phyloP scores from a whole-genome alignment of 1,140 invertebrate species.

The Papilio helenus region DNA sequence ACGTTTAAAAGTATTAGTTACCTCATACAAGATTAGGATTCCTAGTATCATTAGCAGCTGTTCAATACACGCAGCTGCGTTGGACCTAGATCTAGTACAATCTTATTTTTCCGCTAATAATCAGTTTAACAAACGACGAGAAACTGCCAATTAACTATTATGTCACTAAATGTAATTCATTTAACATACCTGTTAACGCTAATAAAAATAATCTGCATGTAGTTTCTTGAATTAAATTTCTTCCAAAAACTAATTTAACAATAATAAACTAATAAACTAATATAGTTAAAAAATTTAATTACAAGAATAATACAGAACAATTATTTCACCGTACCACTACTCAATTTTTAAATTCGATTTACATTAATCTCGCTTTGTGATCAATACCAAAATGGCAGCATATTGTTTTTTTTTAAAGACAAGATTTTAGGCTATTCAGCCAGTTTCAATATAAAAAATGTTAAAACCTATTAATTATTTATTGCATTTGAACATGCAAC shows the following conservation, averaged over 20 bases:
- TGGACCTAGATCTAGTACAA: slow-evolving; percentile 1
- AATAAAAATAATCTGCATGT: neutral
- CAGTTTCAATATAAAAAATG: no score
- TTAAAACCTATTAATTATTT: no score
- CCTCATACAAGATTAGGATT: slow-evolving; percentile 20
- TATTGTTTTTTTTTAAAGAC: neutral
- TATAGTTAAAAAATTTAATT: neutral
- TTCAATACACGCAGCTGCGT: neutral
- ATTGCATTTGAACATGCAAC: no score
- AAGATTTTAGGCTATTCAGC: neutral
- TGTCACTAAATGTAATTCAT: neutral
- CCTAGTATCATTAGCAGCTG: slow-evolving; percentile 17
- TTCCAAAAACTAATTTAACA: neutral
- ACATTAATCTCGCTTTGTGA: neutral
- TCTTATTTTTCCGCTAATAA: slow-evolving; percentile 5
- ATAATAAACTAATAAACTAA: neutral
- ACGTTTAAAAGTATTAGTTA: slow-evolving; percentile 7
- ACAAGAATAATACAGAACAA: neutral
- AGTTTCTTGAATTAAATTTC: neutral
- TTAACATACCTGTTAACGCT: neutral
- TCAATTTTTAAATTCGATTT: neutral
- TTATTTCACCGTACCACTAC: neutral
- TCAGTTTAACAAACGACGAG: neutral
- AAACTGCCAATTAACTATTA: neutral
- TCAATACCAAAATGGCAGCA: neutral